A percentile compares a stretch with the other conserved stretches of the same genome.
phyloP scores from a whole-genome alignment of 1,140 invertebrate species.

The Bombyx mori region ASM3026992v2 NC_085115.1:15102501-15103000 shows the following conservation, averaged over 20 bases:
- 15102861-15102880: neutral
- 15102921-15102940: too few relatives aligned
- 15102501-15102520: neutral
- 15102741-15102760: slow-evolving; percentile 76
- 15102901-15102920: too few relatives aligned
- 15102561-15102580: slow-evolving; percentile 87
- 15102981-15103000: too few relatives aligned
- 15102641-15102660: slow-evolving; percentile 81
- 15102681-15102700: slow-evolving; percentile 84
- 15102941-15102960: too few relatives aligned
- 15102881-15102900: neutral
- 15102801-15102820: neutral
- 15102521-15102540: slow-evolving; percentile 76
- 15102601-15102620: slow-evolving; percentile 76
- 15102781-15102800: neutral
- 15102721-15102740: slow-evolving; percentile 84
- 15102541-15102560: slow-evolving; percentile 92
- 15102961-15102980: too few relatives aligned
- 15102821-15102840: neutral
- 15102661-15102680: slow-evolving; percentile 83
- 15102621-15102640: slow-evolving; percentile 88
- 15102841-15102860: neutral
- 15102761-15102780: neutral
- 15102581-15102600: slow-evolving; percentile 92
- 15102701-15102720: slow-evolving; percentile 92